A percentile compares a stretch with the other conserved stretches of the same genome.
These are phyloP conservation scores for Mobula hypostoma DNA, from an alignment of 2,113 vertebrate species.

Conservation along the genomic window DNA sequence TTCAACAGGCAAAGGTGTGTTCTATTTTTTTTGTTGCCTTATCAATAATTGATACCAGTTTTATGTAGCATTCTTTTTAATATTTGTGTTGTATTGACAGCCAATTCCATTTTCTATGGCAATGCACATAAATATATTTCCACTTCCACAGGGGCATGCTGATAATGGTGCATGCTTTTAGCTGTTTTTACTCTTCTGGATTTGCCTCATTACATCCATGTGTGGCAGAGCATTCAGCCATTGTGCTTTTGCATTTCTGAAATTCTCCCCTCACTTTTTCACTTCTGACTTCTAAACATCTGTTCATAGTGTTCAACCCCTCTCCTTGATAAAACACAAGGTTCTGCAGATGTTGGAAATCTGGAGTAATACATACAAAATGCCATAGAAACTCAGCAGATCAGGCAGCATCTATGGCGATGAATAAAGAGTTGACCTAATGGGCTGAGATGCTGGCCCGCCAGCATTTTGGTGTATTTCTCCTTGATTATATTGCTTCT, in stretches of 20 bases:
- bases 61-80: background rate
- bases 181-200: background rate
- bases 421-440: too few species aligned
- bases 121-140: background rate
- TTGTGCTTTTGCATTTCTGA: background rate
- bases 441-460: too few species aligned
- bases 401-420: too few species aligned
- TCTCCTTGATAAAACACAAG: background rate
- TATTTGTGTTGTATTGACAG: background rate
- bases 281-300: background rate
- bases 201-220: background rate
- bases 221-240: background rate
- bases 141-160: background rate
- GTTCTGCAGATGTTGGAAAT: too few species aligned
- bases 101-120: background rate
- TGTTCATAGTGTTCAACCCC: background rate
- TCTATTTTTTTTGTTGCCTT: background rate
- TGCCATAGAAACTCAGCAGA: too few species aligned
- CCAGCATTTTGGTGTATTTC: too few species aligned
- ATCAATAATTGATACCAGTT: background rate
- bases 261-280: background rate
- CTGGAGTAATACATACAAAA: too few species aligned
- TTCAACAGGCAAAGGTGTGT: background rate
- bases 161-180: background rate
- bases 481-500: too few species aligned